Base-by-base conservation (phyloP, 1,140 invertebrate species). In the Halesus radiatus region DNA sequence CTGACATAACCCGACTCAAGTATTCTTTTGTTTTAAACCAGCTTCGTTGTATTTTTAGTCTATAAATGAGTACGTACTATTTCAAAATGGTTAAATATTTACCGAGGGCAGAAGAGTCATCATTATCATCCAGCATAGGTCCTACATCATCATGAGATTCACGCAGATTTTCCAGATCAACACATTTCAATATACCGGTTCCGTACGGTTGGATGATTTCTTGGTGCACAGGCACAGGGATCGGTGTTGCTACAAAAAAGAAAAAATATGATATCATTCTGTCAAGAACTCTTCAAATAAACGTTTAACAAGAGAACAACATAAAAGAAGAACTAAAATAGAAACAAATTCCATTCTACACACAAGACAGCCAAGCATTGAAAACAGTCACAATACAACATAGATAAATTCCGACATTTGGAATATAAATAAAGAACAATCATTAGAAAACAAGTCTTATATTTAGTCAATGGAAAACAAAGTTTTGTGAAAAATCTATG, bases 71-170 rank as follows among this genome's bases (percentile, higher is more conserved):
- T 10, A 13, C 8, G 37, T 13, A 45, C 37, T 56, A 56, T 3
- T n/a, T 20, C 54, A 52, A 52, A 70, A 45, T 20, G 68, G 15
- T 26, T 45, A 5, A 70, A 58, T 16, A 23, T 23, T 76, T 56
- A 83, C 82, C 82, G n/a, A 79, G 23, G 52, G 53, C 82, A 13
- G 82, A 83, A 37, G 82, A 83, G 58, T 83, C 82, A 50, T 83
- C 82, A 79, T 83, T 80, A 18, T 83, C 82, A 15, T 80, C 80
- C n/a, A 83, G 52, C n/a, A 56, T 74, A 4, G 60, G 52, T 32
- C 20, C 73, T 26, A 32, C 53, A 20, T 78, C 72, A 18, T 72
- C 37, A 37, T 58, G 76, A 76, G 76, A 76, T 78, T 81, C 79
- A 73, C 77, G 45, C 37, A 83, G 54, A 76, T 81, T 78, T 22